Evolutionary conservation across 92 coral and sea anemone species (phyloP), one percentile per base, ranked within the genome.

Genomic region (Blastomussa wellsi): DNA sequence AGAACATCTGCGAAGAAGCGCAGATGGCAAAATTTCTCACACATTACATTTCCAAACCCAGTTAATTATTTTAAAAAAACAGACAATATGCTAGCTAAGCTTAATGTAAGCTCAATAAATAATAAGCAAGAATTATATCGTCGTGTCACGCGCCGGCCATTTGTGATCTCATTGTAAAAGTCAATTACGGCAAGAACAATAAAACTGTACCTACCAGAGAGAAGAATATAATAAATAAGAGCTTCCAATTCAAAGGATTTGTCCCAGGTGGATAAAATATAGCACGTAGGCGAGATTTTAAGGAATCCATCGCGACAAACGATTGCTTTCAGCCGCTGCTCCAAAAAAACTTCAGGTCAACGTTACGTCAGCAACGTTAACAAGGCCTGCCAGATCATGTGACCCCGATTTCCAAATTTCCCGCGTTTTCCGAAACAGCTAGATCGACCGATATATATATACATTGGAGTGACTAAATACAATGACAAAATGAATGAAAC

Each of bases 261-360:
- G 92, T 80, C 70, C 90, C 92, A 35, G 88, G 85, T 10, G 92
- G 90, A 62, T 74, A 86, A 4, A 86, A 41, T 49, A 90, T 75
- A 24, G 71, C 65, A 51, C 80, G 81, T n/a, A 81, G 16, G 32
- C 29, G 59, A 76, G 82, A 76, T 48, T 29, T 84, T 29, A 83
- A 10, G 85, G 48, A n/a, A 14, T 81, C 41, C 85, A 81, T 81
- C 31, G 17, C 66, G 42, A 20, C 64, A 0, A 20, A 22, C 22
- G 64, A 24, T 22, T 5, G 17, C 11, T 13, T 44, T 13, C 5
- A 44, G 11, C 49, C 49, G 11, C 49, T 3, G 49, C 5, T 6
- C 49, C 49, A 8, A 44, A 8, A 26, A 5, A 59, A 59, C 24
- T 19, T 62, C 2, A 22, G 11, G 68, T 24, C 26, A 68, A 33